These are phyloP conservation scores for Saccostrea glomerata DNA, from an alignment of 1,140 invertebrate genomes.

Conservation along the genomic window DNA sequence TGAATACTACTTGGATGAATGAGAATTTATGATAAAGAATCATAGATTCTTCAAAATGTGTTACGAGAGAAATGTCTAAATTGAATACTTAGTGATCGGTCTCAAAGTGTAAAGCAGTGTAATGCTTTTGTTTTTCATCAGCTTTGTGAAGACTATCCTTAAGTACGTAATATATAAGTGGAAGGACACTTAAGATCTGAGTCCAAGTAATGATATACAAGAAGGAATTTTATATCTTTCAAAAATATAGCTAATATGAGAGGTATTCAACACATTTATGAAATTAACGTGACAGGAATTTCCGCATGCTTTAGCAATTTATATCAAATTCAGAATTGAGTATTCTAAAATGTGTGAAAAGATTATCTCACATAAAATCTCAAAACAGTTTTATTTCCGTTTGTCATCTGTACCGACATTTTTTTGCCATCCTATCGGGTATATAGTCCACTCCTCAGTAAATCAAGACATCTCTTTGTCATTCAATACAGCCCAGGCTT, in stretches of 20 bases:
- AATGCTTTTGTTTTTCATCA: no score
- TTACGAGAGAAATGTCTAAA: neutral
- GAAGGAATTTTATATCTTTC: neutral
- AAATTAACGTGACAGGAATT: neutral
- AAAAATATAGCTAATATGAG: neutral
- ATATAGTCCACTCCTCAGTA: slow-evolving; percentile 16
- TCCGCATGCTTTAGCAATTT: slow-evolving; percentile 17
- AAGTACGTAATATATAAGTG: no score
- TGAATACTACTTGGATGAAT: neutral
- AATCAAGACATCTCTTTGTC: neutral
- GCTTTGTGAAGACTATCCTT: no score
- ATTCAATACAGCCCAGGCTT: neutral
- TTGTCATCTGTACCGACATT: slow-evolving; percentile 17
- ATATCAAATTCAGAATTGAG: neutral
- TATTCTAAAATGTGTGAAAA: slow-evolving; percentile 14
- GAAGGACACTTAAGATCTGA: neutral
- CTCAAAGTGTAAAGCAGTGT: no score
- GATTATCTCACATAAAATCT: slow-evolving; percentile 26
- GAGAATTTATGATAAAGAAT: neutral
- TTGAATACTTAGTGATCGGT: neutral
- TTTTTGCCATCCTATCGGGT: neutral
- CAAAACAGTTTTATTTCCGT: slow-evolving; percentile 12
- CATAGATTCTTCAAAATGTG: neutral
- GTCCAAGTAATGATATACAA: neutral
- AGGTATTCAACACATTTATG: slow-evolving; percentile 24